Conservation (phyloP, 2,888 invertebrate species). For the Myopa testacea region DNA sequence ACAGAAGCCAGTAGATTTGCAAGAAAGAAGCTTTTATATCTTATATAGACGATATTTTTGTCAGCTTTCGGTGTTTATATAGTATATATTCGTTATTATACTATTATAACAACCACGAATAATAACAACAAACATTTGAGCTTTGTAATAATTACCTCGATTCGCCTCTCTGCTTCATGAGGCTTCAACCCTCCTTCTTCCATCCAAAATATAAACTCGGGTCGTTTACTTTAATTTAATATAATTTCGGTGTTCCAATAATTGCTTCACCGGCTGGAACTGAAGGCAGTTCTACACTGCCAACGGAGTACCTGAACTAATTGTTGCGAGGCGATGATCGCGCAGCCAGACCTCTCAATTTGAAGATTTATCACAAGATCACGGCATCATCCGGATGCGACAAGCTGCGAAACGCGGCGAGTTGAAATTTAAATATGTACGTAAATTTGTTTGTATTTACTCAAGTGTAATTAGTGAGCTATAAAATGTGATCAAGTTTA, state of each 20-base stretch:
- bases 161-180: no score
- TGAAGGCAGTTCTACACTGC: not conserved
- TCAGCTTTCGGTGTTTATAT: no score
- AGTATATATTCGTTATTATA: no score
- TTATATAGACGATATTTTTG: no score
- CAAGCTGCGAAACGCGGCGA: conserved; percentile 28
- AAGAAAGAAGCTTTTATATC: no score
- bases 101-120: no score
- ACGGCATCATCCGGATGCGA: conserved; percentile 30
- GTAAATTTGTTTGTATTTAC: conserved; percentile 22
- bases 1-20: not conserved
- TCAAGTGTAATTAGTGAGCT: conserved; percentile 31
- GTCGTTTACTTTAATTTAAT: not conserved
- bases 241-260: not conserved
- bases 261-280: not conserved
- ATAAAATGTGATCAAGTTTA: conserved; percentile 28
- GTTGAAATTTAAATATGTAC: conserved; percentile 18
- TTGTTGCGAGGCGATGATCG: conserved; percentile 19
- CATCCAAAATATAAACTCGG: no score
- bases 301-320: conserved; percentile 14
- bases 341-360: conserved; percentile 22
- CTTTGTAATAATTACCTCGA: no score
- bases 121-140: no score
- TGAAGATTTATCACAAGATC: conserved; percentile 35
- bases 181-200: no score